Conservation (phyloP, 2,888 invertebrate genomes). For the Erpobdella octoculata region DNA sequence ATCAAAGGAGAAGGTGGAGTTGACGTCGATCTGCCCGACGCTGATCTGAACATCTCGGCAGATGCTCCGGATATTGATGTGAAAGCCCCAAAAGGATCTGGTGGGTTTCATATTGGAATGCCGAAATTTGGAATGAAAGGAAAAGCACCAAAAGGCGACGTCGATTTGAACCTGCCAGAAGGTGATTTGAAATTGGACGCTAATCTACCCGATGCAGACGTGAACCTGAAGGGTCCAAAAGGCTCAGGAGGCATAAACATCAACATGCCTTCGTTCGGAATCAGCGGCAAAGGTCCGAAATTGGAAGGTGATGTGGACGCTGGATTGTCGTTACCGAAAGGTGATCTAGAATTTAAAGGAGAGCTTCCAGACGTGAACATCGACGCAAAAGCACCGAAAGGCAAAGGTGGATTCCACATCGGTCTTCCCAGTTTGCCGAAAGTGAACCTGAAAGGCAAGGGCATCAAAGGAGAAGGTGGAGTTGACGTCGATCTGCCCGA, state of each 20-base stretch:
- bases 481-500: background rate
- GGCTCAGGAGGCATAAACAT: background rate
- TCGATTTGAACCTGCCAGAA: conserved; percentile 11
- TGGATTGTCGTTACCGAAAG: background rate
- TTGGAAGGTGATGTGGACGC: conserved; percentile 13
- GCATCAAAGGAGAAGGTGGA: background rate
- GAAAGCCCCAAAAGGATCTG: too few species aligned
- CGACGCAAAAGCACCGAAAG: conserved; percentile 3
- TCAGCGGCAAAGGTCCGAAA: conserved; percentile 22
- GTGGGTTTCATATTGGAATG: conserved; percentile 12
- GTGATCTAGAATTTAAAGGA: too few species aligned
- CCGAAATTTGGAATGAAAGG: conserved; percentile 24
- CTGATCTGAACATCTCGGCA: too few species aligned
- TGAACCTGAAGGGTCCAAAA: conserved; percentile 15
- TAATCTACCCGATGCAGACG: conserved; percentile 18
- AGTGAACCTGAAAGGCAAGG: conserved; percentile 15
- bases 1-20: too few species aligned
- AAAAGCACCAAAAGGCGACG: conserved; percentile 5
- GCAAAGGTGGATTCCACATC: background rate
- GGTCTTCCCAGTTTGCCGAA: background rate
- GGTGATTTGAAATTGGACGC: conserved; percentile 11
- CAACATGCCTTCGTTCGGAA: background rate
- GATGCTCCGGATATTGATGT: too few species aligned
- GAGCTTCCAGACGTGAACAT: conserved; percentile 16
- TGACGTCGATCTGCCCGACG: too few species aligned